A percentile compares a stretch with the other conserved stretches of the same genome.
Conservation (phyloP, 1,140 invertebrate species). For the Rhizoglyphus robini region DNA sequence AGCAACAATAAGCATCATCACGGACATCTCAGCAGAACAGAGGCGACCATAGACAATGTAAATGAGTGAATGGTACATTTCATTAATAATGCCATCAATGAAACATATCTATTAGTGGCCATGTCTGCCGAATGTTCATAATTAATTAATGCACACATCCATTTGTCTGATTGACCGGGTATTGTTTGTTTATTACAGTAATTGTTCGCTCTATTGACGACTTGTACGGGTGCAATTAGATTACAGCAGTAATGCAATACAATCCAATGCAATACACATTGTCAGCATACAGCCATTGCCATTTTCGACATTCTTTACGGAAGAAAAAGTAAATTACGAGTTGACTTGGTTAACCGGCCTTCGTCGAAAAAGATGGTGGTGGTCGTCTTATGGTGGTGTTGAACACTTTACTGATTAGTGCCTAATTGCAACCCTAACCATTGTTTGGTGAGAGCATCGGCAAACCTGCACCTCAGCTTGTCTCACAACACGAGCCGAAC, state of each 20-base stretch:
- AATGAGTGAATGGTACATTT: constrained; percentile 7
- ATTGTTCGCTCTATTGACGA: constrained; percentile 13
- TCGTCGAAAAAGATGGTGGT: too few relatives aligned
- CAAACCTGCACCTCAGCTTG: too few relatives aligned
- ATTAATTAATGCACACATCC: constrained; percentile 13
- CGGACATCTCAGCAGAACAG: background rate
- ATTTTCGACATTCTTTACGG: background rate
- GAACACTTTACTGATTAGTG: too few relatives aligned
- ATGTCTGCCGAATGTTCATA: constrained; percentile 10
- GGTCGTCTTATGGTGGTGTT: too few relatives aligned
- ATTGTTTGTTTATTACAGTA: constrained; percentile 9
- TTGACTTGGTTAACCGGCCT: background rate
- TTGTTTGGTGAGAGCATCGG: too few relatives aligned
- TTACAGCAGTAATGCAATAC: background rate
- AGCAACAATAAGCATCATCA: background rate
- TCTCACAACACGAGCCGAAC: too few relatives aligned
- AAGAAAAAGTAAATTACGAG: background rate
- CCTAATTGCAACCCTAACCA: too few relatives aligned
- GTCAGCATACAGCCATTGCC: background rate
- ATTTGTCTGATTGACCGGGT: constrained; percentile 3
- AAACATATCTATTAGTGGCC: constrained; percentile 4
- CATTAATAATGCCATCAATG: constrained; percentile 10
- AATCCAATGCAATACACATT: background rate
- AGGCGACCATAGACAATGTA: background rate
- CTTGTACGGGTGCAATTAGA: constrained; percentile 2